Percentiles rank a stretch among this genome's conserved stretches.
These are phyloP conservation scores for Poeciliopsis presidionis DNA, from an alignment of 2,797 vertebrate genomes.

Conservation along the genomic window DNA sequence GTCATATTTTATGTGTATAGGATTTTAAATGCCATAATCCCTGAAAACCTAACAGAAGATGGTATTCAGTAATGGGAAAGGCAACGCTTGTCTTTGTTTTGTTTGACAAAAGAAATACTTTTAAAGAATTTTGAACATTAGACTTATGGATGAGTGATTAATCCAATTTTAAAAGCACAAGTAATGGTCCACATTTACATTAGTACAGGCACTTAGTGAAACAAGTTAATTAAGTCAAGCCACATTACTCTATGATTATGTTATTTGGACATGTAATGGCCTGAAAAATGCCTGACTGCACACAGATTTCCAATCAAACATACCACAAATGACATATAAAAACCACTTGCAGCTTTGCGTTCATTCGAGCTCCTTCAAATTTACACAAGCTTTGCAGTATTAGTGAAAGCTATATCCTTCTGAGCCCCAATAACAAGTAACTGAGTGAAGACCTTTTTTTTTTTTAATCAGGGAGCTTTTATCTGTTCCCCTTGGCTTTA, in stretches of 20 bases:
- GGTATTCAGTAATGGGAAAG: not conserved
- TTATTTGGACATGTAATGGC: constrained; percentile 62
- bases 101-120: constrained; percentile 42
- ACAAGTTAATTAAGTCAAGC: constrained; percentile 64
- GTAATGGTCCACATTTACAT: constrained; percentile 56
- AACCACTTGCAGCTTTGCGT: constrained; percentile 34
- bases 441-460: constrained; percentile 21
- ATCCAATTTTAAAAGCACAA: constrained; percentile 62
- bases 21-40: constrained; percentile 4
- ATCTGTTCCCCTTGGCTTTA: constrained; percentile 8
- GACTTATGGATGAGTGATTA: constrained; percentile 50
- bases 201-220: constrained; percentile 53
- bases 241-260: constrained; percentile 48
- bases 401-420: constrained; percentile 35
- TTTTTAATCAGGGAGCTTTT: constrained; percentile 41
- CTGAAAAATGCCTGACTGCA: constrained; percentile 58
- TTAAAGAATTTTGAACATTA: constrained; percentile 30
- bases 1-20: constrained; percentile 9
- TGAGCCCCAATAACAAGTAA: not conserved
- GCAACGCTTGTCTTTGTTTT: constrained; percentile 19
- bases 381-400: constrained; percentile 25
- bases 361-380: constrained; percentile 26
- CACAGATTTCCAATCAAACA: constrained; percentile 55
- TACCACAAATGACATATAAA: constrained; percentile 45
- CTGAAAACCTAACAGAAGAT: constrained; percentile 7